Evolutionary conservation across 1,140 invertebrate species (phyloP), one percentile per base, ranked within the genome.

Genomic region (Coptotermes formosanus): DNA sequence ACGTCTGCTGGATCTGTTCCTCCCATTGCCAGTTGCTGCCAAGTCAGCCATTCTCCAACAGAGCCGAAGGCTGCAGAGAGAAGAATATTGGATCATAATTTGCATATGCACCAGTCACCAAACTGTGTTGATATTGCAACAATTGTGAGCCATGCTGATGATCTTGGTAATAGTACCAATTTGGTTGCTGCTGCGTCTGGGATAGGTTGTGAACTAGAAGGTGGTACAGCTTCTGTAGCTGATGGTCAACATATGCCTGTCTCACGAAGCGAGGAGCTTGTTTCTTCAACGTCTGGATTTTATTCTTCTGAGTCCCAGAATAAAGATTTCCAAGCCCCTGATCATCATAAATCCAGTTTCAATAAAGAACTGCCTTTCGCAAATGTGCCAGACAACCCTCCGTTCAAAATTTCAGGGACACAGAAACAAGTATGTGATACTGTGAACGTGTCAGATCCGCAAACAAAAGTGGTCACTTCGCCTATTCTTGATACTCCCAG

Each of bases 31-130:
- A n/a, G 3, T 59, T 55, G 48, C 9, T 84, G 9, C 30, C 55
- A 16, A 59, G 48, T 84, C 11, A 64, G 12, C 30, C 83, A 84
- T 23, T 84, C 83, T 25, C 83, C 83, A 48, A 55, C 83, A 84
- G n/a, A 84, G 48, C 43, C 59, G n/a, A 84, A 30, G n/a, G 48
- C 21, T 38, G 83, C 48, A 21, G 45, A 84, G 45, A 55, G 48
- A 55, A 84, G 14, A 55, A 38, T 84, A 84, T 45, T 84, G 14
- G n/a, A 59, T 8, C 30, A 55, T 4, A 16, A 55, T 30, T 84
- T 84, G 64, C 64, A 75, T 75, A 16, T 30, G 0, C 14, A 25
- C 6, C 64, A 75, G 14, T n/a, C 64, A 30, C 8, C 25, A 25
- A 75, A 30, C 7, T 11, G 9, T 11, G 25, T 75, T n/a, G 64